These are phyloP conservation scores for Callocephalon fimbriatum DNA, from an alignment of 2,113 vertebrate genomes.

Conservation along the genomic window DNA sequence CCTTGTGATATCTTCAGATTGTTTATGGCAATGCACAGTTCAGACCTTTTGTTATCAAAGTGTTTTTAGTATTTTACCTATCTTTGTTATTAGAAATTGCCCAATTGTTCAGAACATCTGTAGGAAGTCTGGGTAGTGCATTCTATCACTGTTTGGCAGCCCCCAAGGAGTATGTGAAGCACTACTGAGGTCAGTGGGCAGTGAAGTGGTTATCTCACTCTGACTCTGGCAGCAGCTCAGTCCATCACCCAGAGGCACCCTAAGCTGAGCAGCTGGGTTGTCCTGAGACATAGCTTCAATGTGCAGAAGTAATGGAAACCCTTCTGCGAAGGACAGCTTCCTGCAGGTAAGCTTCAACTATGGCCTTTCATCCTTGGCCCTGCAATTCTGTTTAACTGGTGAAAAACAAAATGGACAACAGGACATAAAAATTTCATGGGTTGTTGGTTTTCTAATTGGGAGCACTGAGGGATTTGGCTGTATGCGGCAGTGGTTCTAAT, in stretches of 20 bases:
- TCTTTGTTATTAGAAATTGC: neutral
- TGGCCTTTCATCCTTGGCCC: neutral
- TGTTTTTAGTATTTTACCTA: neutral
- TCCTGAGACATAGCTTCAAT: neutral
- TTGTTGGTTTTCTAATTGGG: neutral
- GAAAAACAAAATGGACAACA: neutral
- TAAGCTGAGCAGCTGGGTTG: neutral
- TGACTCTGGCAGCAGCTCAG: neutral
- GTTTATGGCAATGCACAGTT: neutral
- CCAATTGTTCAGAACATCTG: neutral
- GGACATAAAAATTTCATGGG: neutral
- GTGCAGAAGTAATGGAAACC: neutral
- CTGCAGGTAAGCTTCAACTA: neutral
- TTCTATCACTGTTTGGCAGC: neutral
- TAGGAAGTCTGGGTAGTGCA: neutral
- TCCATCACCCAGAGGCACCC: neutral
- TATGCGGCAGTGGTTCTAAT: neutral
- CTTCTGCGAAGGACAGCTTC: neutral
- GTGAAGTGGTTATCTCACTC: neutral
- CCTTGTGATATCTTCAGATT: neutral
- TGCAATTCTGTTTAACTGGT: neutral
- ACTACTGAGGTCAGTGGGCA: neutral
- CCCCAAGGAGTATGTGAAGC: neutral
- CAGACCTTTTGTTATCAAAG: neutral
- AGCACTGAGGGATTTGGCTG: neutral